These are phyloP conservation scores for Lasioglossum leucozonium DNA, from an alignment of 2,888 invertebrate genomes.

Conservation along the genomic window DNA sequence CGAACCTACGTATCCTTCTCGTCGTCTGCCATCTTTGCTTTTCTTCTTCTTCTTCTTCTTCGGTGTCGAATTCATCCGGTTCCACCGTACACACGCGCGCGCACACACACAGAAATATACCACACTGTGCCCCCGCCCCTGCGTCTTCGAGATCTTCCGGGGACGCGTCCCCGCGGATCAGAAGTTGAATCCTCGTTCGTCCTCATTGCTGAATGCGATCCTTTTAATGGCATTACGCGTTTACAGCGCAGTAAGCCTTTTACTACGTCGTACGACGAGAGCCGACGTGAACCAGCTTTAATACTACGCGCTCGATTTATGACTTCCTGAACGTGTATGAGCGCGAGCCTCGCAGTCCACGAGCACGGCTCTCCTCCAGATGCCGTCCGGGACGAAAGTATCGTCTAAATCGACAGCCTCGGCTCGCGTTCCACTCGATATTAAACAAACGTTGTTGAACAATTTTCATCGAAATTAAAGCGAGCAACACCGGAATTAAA, in stretches of 20 bases:
- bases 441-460: no score
- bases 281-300: conserved; percentile 60
- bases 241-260: conserved; percentile 67
- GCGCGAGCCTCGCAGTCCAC: conserved; percentile 15
- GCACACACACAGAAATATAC: neutral
- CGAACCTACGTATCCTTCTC: conserved; percentile 49
- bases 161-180: conserved; percentile 37
- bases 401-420: neutral
- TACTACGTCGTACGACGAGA: conserved; percentile 48
- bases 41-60: conserved; percentile 12
- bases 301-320: conserved; percentile 59
- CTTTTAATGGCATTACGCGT: conserved; percentile 71
- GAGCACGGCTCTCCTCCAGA: conserved; percentile 34
- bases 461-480: no score
- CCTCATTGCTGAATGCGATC: conserved; percentile 52
- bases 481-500: no score
- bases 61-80: conserved; percentile 63
- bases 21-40: neutral
- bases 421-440: neutral
- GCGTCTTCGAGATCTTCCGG: conserved; percentile 23
- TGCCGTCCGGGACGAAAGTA: neutral
- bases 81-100: neutral
- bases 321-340: conserved; percentile 49
- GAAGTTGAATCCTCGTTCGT: conserved; percentile 40
- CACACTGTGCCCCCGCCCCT: neutral